Percentiles rank a stretch among this genome's conserved stretches.
Evolutionary conservation across 2,888 invertebrate species (phyloP).

Genomic region (Melitaea athalia): DNA sequence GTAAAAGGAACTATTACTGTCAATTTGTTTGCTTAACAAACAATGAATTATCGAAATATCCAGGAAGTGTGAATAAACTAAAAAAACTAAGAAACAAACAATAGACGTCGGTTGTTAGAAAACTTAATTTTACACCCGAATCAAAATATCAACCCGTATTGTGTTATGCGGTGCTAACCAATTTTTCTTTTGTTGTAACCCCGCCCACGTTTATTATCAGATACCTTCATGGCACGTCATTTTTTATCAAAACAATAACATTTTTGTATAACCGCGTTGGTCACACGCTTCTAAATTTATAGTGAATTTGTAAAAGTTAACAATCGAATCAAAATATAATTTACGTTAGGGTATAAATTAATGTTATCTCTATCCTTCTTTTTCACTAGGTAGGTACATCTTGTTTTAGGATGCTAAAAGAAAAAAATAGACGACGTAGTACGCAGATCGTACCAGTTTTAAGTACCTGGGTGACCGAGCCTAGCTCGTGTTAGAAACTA

Average conservation of each 20-base stretch:
- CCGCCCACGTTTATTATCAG: constrained; percentile 80
- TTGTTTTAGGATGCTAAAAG: not conserved
- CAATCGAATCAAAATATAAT: constrained; percentile 59
- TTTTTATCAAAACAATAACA: constrained; percentile 81
- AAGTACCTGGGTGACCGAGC: too few species aligned
- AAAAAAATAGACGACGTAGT: not conserved
- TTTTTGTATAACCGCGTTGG: constrained; percentile 55
- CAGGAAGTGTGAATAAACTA: constrained; percentile 52
- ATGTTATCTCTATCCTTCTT: constrained; percentile 4
- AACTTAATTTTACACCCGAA: constrained; percentile 80
- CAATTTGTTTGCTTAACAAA: constrained; percentile 62
- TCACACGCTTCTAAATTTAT: constrained; percentile 50
- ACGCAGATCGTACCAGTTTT: not conserved
- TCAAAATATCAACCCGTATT: constrained; percentile 70
- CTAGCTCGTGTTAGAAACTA: too few species aligned
- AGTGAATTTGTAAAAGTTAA: constrained; percentile 64
- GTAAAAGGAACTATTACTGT: constrained; percentile 43
- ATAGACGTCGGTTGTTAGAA: constrained; percentile 66
- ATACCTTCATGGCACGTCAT: constrained; percentile 76
- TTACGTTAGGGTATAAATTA: constrained; percentile 63
- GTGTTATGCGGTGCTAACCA: constrained; percentile 76
- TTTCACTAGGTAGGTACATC: not conserved
- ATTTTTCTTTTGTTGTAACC: constrained; percentile 73
- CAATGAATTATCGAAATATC: constrained; percentile 53
- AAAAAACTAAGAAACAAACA: constrained; percentile 66